A percentile compares a stretch with the other conserved stretches of the same genome.
phyloP scores from a whole-genome alignment of 2,888 invertebrate species.

The Microdon myrmicae region DNA sequence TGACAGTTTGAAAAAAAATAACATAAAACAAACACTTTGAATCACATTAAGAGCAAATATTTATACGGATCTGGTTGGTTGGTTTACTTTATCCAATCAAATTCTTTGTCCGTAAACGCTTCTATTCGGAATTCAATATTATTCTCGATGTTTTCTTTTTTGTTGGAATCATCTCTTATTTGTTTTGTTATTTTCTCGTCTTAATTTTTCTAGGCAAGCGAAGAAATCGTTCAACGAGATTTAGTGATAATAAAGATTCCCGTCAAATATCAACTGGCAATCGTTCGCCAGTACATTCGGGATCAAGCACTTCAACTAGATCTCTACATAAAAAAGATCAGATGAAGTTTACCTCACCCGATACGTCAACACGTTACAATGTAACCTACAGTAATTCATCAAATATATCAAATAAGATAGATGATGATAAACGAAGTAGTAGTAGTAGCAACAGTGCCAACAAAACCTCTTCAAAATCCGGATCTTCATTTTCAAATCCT shows the following conservation, averaged over 20 bases:
- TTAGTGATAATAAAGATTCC: slow-evolving; percentile 65
- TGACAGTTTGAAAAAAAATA: slow-evolving; percentile 14
- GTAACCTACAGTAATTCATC: slow-evolving; percentile 1
- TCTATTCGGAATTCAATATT: too few species aligned
- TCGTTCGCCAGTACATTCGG: slow-evolving; percentile 21
- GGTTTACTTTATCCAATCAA: too few species aligned
- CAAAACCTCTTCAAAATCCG: slow-evolving; percentile 28
- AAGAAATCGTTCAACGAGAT: slow-evolving; percentile 63
- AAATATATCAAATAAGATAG: too few species aligned
- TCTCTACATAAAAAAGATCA: too few species aligned
- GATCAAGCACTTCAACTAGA: slow-evolving; percentile 25
- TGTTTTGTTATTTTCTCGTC: slow-evolving; percentile 21
- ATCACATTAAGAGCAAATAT: slow-evolving; percentile 13
- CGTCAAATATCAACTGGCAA: slow-evolving; percentile 21
- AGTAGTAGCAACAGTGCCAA: slow-evolving; percentile 16
- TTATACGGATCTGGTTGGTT: background rate
- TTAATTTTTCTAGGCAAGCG: slow-evolving; percentile 60
- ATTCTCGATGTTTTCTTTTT: too few species aligned
- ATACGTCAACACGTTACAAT: slow-evolving; percentile 9
- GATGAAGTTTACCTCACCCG: slow-evolving; percentile 10
- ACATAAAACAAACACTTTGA: slow-evolving; percentile 32
- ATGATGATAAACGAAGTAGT: slow-evolving; percentile 28
- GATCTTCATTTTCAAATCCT: slow-evolving; percentile 18
- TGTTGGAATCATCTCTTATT: too few species aligned
- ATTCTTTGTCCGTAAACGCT: too few species aligned